These are phyloP conservation scores for Anas flavirostris DNA, from an alignment of 2,797 vertebrate genomes.

Conservation along the genomic window DNA sequence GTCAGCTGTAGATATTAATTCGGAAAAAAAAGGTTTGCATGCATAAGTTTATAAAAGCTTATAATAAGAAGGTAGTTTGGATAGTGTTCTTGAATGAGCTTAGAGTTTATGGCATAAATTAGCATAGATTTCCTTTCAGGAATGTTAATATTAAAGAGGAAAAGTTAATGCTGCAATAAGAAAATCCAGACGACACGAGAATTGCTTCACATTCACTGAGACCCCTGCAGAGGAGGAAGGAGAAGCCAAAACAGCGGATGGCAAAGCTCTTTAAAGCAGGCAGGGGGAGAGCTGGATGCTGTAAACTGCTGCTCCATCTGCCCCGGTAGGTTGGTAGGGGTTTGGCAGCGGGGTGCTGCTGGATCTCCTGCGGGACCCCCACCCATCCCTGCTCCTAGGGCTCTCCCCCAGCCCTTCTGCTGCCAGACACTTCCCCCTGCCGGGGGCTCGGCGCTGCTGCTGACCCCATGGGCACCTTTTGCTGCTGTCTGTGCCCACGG, in stretches of 20 bases:
- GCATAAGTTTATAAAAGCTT: not conserved
- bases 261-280: rapidly evolving
- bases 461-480: rapidly evolving
- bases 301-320: not conserved
- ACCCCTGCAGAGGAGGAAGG: not conserved
- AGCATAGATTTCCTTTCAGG: slow-evolving; percentile 26
- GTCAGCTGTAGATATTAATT: not conserved
- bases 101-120: slow-evolving; percentile 24
- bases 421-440: slow-evolving; percentile 12
- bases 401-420: not conserved
- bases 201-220: not conserved
- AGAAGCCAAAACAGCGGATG: not conserved
- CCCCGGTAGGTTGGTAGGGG: rapidly evolving
- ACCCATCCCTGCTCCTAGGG: not conserved
- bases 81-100: not conserved
- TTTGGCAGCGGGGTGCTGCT: not conserved
- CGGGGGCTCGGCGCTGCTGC: not conserved
- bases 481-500: not conserved
- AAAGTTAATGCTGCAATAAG: slow-evolving; percentile 5
- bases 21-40: not conserved
- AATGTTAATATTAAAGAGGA: slow-evolving; percentile 43
- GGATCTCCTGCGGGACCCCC: not conserved
- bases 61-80: slow-evolving; percentile 15
- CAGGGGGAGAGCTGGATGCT: rapidly evolving
- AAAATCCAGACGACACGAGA: slow-evolving; percentile 2